Evolutionary conservation across 2,797 vertebrate species (phyloP).

Genomic region (Sciaenops ocellatus): DNA sequence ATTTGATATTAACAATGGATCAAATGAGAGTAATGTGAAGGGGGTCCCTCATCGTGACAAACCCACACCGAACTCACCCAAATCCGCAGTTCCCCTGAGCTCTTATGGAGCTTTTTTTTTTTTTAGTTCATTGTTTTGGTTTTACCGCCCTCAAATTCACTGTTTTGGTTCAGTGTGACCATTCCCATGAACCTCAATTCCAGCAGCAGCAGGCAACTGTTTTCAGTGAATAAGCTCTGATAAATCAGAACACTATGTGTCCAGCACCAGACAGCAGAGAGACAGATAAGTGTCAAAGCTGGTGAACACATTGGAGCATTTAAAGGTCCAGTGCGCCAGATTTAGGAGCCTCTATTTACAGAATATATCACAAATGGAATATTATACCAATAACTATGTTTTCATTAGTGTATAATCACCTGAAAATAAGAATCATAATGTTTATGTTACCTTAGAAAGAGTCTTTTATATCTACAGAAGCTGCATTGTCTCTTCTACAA

Average conservation of each 20-base stretch:
- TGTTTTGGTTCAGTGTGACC: not conserved
- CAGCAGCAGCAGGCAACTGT: not conserved
- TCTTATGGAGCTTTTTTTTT: not conserved
- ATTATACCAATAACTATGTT: no score
- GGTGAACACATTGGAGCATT: no score
- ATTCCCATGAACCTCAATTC: not conserved
- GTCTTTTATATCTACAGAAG: no score
- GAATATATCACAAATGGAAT: no score
- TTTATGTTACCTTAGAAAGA: no score
- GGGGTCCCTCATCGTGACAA: not conserved
- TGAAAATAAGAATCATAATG: no score
- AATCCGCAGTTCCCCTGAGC: not conserved
- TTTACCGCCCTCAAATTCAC: not conserved
- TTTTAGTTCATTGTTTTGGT: not conserved
- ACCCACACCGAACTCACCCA: not conserved
- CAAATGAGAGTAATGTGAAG: not conserved
- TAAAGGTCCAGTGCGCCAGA: no score
- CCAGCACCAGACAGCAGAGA: not conserved
- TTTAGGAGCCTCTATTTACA: no score
- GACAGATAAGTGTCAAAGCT: not conserved
- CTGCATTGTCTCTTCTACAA: no score
- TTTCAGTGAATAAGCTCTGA: not conserved
- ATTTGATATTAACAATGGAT: not conserved
- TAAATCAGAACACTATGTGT: not conserved
- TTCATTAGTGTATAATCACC: no score